Base-by-base conservation (phyloP, 2,888 invertebrate species). In the Epinotia brunnichana region DNA sequence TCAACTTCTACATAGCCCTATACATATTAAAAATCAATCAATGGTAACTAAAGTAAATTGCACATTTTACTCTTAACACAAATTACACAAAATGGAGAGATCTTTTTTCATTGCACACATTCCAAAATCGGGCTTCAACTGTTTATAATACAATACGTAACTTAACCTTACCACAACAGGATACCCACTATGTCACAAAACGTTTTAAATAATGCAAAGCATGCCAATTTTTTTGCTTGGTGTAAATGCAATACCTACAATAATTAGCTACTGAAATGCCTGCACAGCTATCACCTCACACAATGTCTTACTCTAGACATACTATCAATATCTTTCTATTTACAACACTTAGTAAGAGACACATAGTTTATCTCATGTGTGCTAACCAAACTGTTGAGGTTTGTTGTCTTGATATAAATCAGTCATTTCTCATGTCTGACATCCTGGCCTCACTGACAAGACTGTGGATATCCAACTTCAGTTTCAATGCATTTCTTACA, bases 371-470 rank as follows among this genome's bases (percentile, higher is more conserved):
- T 48, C 7, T 7, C 5, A 15, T 51, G 7, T 4, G 7, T 9
- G 4, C 17, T 53, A 1, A 11, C 7, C n/a, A n/a, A n/a, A n/a
- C 10, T 9, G 17, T 53, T 19, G 9, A 19, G 19, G 5, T 19
- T 17, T 51, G 17, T n/a, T 51, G 11, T 17, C 19, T 53, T 10
- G 0, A 15, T 0, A 17, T 53, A 19, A 53, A 62, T 53, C 54
- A 74, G 64, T 74, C 75, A 64, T 74, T 71, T 74, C 62, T 75
- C 35, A 82, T 78, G 69, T 84, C 85, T n/a, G 85, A 81, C 3
- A 88, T 80, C 68, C 89, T 83, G 3, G 89, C 89, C 78, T 86
- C 83, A 77, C 88, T 87, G 1, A 90, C 80, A 66, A 90, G 80
- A 57, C 82, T 85, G 53, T 90, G 89, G 76, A 90, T 88, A 73